A percentile compares a stretch with the other conserved stretches of the same genome.
Evolutionary conservation across 2,113 vertebrate species (phyloP).

Genomic region (Marmota flaviventris): DNA sequence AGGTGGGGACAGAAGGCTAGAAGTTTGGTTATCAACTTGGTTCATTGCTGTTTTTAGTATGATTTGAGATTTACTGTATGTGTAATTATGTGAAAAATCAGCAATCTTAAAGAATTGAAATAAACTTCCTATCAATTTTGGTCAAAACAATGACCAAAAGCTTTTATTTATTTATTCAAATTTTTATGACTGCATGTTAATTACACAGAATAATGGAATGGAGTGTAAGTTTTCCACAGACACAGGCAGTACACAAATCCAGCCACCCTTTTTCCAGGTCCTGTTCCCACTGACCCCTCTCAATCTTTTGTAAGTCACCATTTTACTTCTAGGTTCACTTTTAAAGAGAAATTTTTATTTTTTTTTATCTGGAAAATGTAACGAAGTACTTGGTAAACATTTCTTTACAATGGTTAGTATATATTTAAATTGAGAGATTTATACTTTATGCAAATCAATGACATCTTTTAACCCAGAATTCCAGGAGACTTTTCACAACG

Average conservation of each 20-base stretch:
- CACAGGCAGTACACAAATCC: no score
- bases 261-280: no score
- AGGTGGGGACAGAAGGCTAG: not conserved
- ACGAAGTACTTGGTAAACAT: slow-evolving; percentile 29
- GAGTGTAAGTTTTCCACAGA: no score
- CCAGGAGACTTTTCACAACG: not conserved
- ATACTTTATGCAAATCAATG: slow-evolving; percentile 28
- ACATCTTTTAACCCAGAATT: not conserved
- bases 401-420: slow-evolving; percentile 43
- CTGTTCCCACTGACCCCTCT: no score
- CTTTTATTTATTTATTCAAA: not conserved
- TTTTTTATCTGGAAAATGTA: not conserved
- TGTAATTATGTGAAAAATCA: not conserved
- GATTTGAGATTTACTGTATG: not conserved
- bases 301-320: no score
- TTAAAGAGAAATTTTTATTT: not conserved
- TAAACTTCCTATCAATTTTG: not conserved
- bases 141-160: not conserved
- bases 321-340: no score
- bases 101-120: not conserved
- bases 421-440: not conserved
- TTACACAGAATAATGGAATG: no score
- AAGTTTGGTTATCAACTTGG: not conserved
- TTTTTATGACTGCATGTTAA: no score
- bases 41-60: not conserved